A percentile compares a stretch with the other conserved stretches of the same genome.
phyloP scores from a whole-genome alignment of 2,113 vertebrate genomes.

The Leptosomus discolor region DNA sequence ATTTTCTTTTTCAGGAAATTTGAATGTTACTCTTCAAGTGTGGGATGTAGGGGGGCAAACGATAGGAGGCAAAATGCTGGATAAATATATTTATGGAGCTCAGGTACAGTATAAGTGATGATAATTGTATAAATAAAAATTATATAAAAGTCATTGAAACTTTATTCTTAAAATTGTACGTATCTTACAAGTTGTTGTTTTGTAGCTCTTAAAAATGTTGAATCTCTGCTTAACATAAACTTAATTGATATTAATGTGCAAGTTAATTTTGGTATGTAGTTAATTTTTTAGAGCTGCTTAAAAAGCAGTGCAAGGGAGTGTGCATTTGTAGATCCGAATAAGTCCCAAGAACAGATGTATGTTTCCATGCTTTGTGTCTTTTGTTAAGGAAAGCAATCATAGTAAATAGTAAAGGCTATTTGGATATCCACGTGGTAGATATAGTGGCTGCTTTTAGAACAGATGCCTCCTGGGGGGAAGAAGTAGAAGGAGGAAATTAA shows the following conservation, averaged over 20 bases:
- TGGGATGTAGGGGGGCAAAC: conserved; percentile 99
- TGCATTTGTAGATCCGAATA: conserved; percentile 27
- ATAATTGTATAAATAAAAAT: background rate
- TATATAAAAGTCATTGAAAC: background rate
- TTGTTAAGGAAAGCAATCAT: conserved; percentile 62
- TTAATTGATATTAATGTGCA: background rate
- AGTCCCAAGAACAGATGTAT: conserved; percentile 55
- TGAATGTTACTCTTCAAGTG: conserved; percentile 96
- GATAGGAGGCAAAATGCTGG: conserved; percentile 97
- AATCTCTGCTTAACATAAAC: background rate
- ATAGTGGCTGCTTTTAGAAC: conserved; percentile 61
- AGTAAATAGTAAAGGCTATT: conserved; percentile 58
- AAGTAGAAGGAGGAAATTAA: conserved; percentile 72
- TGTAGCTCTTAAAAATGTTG: background rate
- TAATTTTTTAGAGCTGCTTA: conserved; percentile 24
- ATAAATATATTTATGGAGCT: conserved; percentile 97
- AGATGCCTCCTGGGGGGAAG: conserved; percentile 62
- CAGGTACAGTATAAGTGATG: conserved; percentile 73
- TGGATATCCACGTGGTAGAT: conserved; percentile 64
- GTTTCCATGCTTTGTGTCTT: conserved; percentile 61
- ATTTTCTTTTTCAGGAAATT: conserved; percentile 82
- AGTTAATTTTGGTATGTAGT: background rate
- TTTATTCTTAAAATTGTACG: background rate
- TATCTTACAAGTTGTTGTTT: background rate
- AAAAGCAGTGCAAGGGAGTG: conserved; percentile 10